These are phyloP conservation scores for Cairina moschata DNA, from an alignment of 2,113 vertebrate species.

Conservation along the genomic window DNA sequence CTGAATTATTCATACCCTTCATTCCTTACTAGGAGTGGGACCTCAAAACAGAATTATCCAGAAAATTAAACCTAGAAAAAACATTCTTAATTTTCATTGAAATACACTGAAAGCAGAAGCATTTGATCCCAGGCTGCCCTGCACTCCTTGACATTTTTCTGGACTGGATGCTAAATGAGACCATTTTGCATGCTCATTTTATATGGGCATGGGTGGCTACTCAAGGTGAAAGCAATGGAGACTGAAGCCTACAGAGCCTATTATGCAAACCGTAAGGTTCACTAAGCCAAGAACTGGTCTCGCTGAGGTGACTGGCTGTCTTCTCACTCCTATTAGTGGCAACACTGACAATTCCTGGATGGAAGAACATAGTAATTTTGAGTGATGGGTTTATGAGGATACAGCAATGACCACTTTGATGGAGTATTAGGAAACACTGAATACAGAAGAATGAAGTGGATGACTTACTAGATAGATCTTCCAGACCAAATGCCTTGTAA, in stretches of 20 bases:
- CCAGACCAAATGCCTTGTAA: background rate
- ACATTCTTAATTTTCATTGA: background rate
- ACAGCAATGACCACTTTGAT: background rate
- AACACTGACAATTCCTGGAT: background rate
- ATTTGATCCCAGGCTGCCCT: background rate
- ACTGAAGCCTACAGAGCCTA: background rate
- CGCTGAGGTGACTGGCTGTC: background rate
- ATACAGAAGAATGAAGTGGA: background rate
- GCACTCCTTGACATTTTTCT: background rate
- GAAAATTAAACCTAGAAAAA: background rate
- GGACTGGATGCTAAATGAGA: background rate
- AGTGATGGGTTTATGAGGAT: background rate
- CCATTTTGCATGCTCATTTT: background rate
- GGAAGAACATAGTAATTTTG: background rate
- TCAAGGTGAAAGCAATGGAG: background rate
- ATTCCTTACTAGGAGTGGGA: background rate
- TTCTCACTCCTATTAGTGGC: background rate
- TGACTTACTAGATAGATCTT: slow-evolving; percentile 13
- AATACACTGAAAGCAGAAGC: background rate
- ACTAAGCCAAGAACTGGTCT: background rate
- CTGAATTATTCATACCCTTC: background rate
- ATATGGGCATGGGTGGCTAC: background rate
- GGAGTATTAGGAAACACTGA: background rate
- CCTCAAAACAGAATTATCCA: background rate
- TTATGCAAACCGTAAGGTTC: background rate